Base-by-base conservation (phyloP, 1,140 invertebrate genomes). In the Ceratoteleas bidentatus region DNA sequence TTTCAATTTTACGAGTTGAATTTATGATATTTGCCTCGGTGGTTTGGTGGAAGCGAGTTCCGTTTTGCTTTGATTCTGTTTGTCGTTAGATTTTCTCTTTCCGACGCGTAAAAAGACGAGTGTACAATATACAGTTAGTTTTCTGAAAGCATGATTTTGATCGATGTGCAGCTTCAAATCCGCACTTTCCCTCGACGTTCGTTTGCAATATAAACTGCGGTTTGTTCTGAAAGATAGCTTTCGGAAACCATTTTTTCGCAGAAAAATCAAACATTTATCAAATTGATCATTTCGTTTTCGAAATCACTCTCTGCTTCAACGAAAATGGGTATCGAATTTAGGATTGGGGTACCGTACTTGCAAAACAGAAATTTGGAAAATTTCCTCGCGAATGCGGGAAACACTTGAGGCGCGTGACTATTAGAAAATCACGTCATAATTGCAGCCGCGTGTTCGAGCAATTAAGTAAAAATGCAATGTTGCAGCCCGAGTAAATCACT, bases 401-500 rank as follows among this genome's bases (percentile, higher is more conserved):
- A 61, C 8, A 24, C 58, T 49, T 74, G 74, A 69, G 45, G 73
- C 61, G 56, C 38, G 43, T 50, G 13, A 36, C 43, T n/a, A 65
- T 65, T 65, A 47, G 38, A 60, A 60, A 62, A 38, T 52, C 10
- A 54, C 7, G 32, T 9, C 0, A 14, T 64, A 73, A 70, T 73
- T 58, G 16, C 57, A 34, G 8, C 34, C 32, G 61, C 33, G 9
- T 45, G 52, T 36, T 57, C 32, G 16, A 73, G 64, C 57, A 75
- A 62, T 81, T 77, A 49, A 56, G 24, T 11, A 68, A 72, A 83
- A 66, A 68, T 64, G 49, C 56, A 74, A 74, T 60, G 58, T 62
- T 69, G 77, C 50, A 69, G 15, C 34, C 11, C 53, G 47, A 73
- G 43, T 80, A 68, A 75, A 79, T 78, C 70, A 83, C 47, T 75